A percentile compares a stretch with the other conserved stretches of the same genome.
phyloP scores from a whole-genome alignment of 30 jellyfish, hydroid and myxozoan genomes.

The Hydractinia echinata region DNA sequence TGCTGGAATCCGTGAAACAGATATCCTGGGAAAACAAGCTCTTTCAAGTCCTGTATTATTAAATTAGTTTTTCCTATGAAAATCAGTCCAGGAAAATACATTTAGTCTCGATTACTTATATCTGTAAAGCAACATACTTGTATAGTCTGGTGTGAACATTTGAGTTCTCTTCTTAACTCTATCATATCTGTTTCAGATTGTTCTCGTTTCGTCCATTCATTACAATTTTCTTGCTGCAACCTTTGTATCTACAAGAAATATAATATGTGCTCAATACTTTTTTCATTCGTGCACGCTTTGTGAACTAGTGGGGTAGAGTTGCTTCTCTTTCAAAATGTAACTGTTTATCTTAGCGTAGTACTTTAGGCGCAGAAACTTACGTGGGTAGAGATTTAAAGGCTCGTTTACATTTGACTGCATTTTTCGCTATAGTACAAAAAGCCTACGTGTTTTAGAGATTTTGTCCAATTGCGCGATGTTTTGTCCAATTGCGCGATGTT shows the following conservation, averaged over 20 bases:
- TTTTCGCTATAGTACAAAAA: too few species aligned
- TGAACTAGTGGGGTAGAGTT: too few species aligned
- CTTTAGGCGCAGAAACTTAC: too few species aligned
- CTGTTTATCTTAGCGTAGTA: too few species aligned
- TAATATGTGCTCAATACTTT: not conserved
- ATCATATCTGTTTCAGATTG: conserved; percentile 58
- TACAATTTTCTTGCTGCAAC: conserved; percentile 66
- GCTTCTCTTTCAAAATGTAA: too few species aligned
- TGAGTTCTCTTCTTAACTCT: conserved; percentile 49
- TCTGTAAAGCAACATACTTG: conserved; percentile 26
- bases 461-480: too few species aligned
- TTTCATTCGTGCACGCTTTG: not conserved
- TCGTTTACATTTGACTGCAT: too few species aligned
- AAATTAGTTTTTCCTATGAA: not conserved
- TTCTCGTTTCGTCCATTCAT: conserved; percentile 76
- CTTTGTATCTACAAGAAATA: conserved; percentile 50
- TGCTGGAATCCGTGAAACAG: too few species aligned
- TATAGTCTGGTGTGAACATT: conserved; percentile 44
- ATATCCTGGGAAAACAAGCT: too few species aligned
- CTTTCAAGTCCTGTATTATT: not conserved
- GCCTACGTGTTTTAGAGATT: too few species aligned
- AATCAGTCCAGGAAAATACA: not conserved
- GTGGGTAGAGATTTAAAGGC: too few species aligned
- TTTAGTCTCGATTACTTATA: not conserved
- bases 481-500: too few species aligned